Evolutionary conservation across 2,888 invertebrate genomes (phyloP).

Genomic region (Ormyrus labotus): DNA sequence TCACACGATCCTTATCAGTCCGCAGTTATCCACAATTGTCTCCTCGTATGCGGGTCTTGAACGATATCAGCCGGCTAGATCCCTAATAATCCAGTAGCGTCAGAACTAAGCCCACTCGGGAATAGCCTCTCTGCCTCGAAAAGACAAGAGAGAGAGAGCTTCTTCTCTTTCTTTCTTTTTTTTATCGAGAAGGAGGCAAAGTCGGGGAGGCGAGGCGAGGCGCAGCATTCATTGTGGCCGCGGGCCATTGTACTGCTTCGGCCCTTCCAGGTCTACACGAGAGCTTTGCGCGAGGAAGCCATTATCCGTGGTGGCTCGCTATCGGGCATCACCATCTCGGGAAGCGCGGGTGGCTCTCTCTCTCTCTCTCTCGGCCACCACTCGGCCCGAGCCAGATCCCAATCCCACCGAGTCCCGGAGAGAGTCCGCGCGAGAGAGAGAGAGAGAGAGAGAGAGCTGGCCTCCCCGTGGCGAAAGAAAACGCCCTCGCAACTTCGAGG

Average conservation of each 20-base stretch:
- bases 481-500: not conserved
- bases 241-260: slow-evolving; percentile 21
- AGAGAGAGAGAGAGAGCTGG: not conserved
- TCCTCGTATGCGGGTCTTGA: too few relatives aligned
- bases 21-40: too few relatives aligned
- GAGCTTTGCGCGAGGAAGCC: slow-evolving; percentile 56
- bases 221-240: slow-evolving; percentile 5
- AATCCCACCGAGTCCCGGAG: slow-evolving; percentile 63
- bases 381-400: not conserved
- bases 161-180: not conserved
- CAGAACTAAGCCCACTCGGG: not conserved
- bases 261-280: not conserved
- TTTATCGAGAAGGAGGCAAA: not conserved
- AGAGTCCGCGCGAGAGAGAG: not conserved
- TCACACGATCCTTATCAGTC: slow-evolving; percentile 2
- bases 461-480: not conserved
- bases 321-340: slow-evolving; percentile 67
- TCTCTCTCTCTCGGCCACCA: too few relatives aligned
- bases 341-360: not conserved
- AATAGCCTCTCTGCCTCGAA: not conserved
- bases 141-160: not conserved
- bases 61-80: not conserved
- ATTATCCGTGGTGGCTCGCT: slow-evolving; percentile 68
- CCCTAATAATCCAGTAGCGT: slow-evolving; percentile 25
- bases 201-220: not conserved